phyloP scores from a whole-genome alignment of 37 sponge, comb jelly and placozoan genomes.

The Halichondria panicea region DNA sequence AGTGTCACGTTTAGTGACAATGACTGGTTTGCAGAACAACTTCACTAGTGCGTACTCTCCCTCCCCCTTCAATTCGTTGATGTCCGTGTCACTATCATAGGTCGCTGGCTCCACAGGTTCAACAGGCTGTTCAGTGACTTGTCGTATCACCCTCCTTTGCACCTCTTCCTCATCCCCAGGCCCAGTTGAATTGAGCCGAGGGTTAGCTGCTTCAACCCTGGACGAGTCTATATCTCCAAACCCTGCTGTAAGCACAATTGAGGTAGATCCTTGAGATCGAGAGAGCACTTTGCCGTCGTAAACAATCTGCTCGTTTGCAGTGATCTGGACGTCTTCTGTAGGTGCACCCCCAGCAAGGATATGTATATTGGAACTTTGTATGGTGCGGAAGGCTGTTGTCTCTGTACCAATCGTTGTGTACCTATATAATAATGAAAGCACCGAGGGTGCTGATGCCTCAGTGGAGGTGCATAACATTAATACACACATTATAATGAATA shows the following conservation, averaged over 20 bases:
- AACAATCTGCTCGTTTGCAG: neutral
- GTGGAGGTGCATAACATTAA: too few species aligned
- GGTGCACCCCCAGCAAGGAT: neutral
- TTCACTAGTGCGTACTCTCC: neutral
- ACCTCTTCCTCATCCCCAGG: neutral
- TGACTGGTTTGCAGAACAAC: neutral
- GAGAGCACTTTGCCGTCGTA: neutral
- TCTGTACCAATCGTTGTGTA: too few species aligned
- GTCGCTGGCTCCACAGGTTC: neutral
- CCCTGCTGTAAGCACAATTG: neutral
- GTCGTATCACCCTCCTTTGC: neutral
- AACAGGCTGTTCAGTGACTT: neutral
- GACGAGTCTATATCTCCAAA: neutral
- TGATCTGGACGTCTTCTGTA: neutral
- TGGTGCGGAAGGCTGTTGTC: neutral
- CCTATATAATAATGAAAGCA: too few species aligned
- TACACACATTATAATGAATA: neutral
- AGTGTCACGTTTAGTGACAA: neutral
- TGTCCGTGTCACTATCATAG: neutral
- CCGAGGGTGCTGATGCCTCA: too few species aligned
- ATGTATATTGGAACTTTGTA: neutral
- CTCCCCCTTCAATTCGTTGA: neutral
- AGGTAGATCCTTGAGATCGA: neutral
- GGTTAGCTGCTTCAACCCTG: neutral
- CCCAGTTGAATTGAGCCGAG: neutral